A percentile compares a stretch with the other conserved stretches of the same genome.
phyloP scores from a whole-genome alignment of 2,797 vertebrate genomes.

The Danio choprae region DNA sequence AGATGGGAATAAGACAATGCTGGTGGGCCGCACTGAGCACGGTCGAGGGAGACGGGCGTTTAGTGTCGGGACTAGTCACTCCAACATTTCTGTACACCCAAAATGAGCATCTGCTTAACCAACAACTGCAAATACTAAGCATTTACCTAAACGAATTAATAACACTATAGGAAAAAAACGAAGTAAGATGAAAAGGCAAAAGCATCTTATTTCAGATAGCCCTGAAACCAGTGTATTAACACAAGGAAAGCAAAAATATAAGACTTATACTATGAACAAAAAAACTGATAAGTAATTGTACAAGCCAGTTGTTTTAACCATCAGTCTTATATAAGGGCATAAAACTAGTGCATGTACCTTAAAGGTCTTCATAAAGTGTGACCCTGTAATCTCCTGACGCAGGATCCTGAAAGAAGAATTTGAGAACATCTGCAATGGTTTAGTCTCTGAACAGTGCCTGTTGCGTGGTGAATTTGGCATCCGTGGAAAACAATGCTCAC shows the following conservation, averaged over 20 bases:
- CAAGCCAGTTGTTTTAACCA: conserved; percentile 28
- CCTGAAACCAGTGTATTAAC: conserved; percentile 41
- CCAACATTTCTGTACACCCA: neutral
- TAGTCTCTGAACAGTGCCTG: too few species aligned
- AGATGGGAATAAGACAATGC: neutral
- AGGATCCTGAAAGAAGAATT: neutral
- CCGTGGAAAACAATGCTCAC: neutral
- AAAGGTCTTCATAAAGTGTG: neutral
- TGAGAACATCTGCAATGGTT: neutral
- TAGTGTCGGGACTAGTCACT: neutral
- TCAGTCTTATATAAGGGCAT: conserved; percentile 14
- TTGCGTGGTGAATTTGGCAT: neutral
- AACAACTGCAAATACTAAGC: neutral
- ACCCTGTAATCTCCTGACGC: neutral
- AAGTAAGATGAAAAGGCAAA: conserved; percentile 10
- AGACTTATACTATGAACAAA: neutral
- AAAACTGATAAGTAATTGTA: conserved; percentile 22
- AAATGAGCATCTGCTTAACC: neutral
- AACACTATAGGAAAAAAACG: neutral
- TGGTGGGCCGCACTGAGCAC: conserved; percentile 6
- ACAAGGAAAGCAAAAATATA: conserved; percentile 9
- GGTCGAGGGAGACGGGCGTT: neutral
- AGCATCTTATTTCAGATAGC: neutral
- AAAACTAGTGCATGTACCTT: conserved; percentile 30
- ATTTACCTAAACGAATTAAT: conserved; percentile 3